phyloP scores from a whole-genome alignment of 2,888 invertebrate species.

The Aethes cnicana region DNA sequence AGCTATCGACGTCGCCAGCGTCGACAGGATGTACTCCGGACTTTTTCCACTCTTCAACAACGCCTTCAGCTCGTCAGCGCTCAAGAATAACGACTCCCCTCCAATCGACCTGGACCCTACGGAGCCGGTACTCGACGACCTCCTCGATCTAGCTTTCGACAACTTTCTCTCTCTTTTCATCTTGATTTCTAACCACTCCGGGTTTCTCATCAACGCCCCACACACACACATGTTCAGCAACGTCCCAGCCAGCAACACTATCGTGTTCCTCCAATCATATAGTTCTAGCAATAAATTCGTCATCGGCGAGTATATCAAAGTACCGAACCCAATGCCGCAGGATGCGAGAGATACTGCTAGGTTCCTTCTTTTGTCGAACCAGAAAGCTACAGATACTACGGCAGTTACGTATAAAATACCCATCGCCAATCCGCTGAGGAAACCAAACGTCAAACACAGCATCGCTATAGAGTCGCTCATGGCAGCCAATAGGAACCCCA shows the following conservation, averaged over 20 bases:
- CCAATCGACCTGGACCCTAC: constrained; percentile 74
- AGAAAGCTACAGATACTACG: constrained; percentile 94
- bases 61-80: constrained; percentile 84
- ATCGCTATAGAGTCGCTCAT: constrained; percentile 87
- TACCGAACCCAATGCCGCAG: constrained; percentile 94
- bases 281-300: constrained; percentile 87
- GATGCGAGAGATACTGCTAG: constrained; percentile 93
- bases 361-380: constrained; percentile 93
- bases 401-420: constrained; percentile 93
- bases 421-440: constrained; percentile 91
- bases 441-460: constrained; percentile 91
- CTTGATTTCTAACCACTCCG: constrained; percentile 89
- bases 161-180: constrained; percentile 78
- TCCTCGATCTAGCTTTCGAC: constrained; percentile 63
- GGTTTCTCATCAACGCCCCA: constrained; percentile 92
- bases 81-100: constrained; percentile 77
- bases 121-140: constrained; percentile 77
- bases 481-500: constrained; percentile 89
- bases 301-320: constrained; percentile 92
- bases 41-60: constrained; percentile 86
- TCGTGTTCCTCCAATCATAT: constrained; percentile 91
- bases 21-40: constrained; percentile 85
- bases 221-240: constrained; percentile 93
- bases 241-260: constrained; percentile 89
- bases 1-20: constrained; percentile 81